Conservation (phyloP, 2,797 vertebrate species). For the Eidolon dupreanum region DNA sequence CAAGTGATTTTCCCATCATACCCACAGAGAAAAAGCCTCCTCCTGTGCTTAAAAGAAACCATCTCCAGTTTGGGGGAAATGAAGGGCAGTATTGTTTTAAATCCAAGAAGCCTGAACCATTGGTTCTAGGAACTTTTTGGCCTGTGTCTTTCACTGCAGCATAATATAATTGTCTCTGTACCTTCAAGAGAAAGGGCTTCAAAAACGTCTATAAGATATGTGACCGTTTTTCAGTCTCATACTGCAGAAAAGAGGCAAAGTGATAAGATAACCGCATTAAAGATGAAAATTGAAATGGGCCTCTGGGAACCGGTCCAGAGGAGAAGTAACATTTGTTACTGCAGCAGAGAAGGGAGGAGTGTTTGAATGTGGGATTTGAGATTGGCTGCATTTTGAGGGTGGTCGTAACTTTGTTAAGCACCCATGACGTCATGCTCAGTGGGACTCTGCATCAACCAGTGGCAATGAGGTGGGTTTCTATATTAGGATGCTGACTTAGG, state of each 20-base stretch:
- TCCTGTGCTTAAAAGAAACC: background rate
- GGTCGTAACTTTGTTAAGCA: background rate
- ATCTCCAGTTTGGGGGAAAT: background rate
- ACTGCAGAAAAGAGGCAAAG: background rate
- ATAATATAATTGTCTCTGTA: background rate
- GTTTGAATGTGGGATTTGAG: background rate
- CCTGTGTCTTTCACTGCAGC: background rate
- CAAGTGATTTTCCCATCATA: background rate
- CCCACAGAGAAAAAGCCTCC: background rate
- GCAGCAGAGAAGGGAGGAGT: background rate
- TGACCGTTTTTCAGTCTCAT: background rate
- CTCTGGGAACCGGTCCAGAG: background rate
- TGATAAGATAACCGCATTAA: slow-evolving; percentile 25
- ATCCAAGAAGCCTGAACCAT: background rate
- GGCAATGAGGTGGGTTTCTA: background rate
- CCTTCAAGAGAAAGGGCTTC: background rate
- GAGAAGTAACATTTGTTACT: background rate
- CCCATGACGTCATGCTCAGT: background rate
- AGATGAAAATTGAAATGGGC: slow-evolving; percentile 59
- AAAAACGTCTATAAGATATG: background rate
- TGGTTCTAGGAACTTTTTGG: background rate
- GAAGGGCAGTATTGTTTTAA: background rate
- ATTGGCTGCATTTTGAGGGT: background rate
- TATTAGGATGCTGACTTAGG: background rate
- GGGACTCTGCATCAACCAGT: background rate